phyloP scores from a whole-genome alignment of 92 coral and sea anemone species.

The Umimayanthus kanabou region DNA sequence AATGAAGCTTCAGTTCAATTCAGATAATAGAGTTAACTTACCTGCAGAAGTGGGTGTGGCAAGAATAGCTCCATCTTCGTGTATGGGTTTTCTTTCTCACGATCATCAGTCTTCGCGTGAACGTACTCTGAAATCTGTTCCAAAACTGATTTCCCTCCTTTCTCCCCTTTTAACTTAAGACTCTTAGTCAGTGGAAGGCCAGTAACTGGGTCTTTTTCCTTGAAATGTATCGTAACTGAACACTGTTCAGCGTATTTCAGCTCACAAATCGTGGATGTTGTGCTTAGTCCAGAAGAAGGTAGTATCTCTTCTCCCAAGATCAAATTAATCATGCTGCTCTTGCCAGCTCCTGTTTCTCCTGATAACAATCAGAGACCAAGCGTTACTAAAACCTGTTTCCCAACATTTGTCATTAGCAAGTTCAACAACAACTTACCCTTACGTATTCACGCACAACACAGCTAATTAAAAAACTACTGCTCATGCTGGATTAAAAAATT shows the following conservation, averaged over 20 bases:
- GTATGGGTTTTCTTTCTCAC: too few species aligned
- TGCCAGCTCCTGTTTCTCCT: background rate
- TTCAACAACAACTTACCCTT: background rate
- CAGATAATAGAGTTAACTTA: too few species aligned
- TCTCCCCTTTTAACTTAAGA: background rate
- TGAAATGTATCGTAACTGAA: background rate
- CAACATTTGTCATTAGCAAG: too few species aligned
- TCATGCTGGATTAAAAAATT: too few species aligned
- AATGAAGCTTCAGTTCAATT: too few species aligned
- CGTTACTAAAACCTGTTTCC: too few species aligned
- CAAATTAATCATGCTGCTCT: background rate
- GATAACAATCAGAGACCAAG: too few species aligned
- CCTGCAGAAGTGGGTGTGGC: too few species aligned
- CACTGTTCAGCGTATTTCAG: background rate
- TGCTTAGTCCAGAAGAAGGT: background rate
- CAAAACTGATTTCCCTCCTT: background rate
- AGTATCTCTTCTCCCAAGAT: constrained; percentile 3
- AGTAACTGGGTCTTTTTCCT: background rate
- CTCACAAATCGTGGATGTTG: background rate
- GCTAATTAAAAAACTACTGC: too few species aligned
- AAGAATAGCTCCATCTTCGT: too few species aligned
- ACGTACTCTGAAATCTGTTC: background rate
- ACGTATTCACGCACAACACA: too few species aligned
- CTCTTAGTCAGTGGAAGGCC: background rate
- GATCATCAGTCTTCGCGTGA: background rate